Evolutionary conservation across 2,888 invertebrate genomes (phyloP).

Genomic region (Diaprepes abbreviatus): DNA sequence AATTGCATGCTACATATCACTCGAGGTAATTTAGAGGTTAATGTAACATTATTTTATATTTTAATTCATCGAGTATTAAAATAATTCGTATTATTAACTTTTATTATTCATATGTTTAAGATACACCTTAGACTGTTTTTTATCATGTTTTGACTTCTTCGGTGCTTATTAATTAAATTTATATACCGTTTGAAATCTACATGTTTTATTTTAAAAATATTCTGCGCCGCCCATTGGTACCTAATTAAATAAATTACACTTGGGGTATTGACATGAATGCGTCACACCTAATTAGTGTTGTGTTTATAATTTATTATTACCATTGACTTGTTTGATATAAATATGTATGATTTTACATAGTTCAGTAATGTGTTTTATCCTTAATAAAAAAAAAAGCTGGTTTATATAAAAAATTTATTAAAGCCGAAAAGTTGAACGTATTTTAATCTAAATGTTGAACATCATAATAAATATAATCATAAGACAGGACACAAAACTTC

Average conservation of each 20-base stretch:
- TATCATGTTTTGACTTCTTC: conserved; percentile 32
- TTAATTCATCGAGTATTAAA: conserved; percentile 34
- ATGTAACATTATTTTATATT: conserved; percentile 26
- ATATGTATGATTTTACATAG: too few species aligned
- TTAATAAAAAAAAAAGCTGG: too few species aligned
- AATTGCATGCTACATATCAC: conserved; percentile 43
- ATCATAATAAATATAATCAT: too few species aligned
- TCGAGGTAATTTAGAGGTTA: conserved; percentile 38
- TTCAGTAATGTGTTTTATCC: too few species aligned
- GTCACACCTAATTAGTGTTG: too few species aligned
- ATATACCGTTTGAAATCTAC: conserved; percentile 26
- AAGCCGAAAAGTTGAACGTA: too few species aligned
- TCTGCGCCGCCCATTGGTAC: background rate
- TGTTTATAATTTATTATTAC: too few species aligned
- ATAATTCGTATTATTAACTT: conserved; percentile 30
- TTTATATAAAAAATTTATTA: too few species aligned
- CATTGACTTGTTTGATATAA: too few species aligned
- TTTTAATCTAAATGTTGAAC: too few species aligned
- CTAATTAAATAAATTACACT: background rate
- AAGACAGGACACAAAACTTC: too few species aligned
- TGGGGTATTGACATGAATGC: conserved; percentile 15
- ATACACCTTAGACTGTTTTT: conserved; percentile 13
- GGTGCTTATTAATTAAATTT: conserved; percentile 13
- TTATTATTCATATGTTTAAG: conserved; percentile 39
- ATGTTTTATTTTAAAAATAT: too few species aligned